These are phyloP conservation scores for Brachionus rubens DNA, from an alignment of 1,140 invertebrate species.

Conservation along the genomic window DNA sequence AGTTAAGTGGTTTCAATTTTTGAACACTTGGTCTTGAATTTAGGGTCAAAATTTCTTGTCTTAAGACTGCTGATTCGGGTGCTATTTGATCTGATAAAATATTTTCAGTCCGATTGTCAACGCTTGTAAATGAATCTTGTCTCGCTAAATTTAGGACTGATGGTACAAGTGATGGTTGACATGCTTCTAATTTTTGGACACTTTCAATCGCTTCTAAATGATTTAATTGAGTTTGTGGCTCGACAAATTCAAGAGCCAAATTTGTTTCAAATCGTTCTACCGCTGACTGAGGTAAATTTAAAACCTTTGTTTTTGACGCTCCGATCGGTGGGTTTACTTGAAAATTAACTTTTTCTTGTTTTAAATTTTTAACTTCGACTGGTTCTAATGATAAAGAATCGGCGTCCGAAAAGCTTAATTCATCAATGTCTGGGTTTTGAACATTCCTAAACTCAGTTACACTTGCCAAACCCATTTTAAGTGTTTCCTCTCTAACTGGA, in stretches of 20 bases:
- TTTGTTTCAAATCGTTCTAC: not conserved
- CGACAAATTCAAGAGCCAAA: not conserved
- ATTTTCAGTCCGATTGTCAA: not conserved
- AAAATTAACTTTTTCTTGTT: not conserved
- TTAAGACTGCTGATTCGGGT: not conserved
- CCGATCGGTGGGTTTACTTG: not conserved
- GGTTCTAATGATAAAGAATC: not conserved
- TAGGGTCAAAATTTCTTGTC: not conserved
- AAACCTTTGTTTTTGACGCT: not conserved
- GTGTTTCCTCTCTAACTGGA: not conserved
- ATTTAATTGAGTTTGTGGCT: not conserved
- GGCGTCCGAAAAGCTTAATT: not conserved
- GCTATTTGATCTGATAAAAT: not conserved
- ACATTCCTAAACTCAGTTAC: slow-evolving; percentile 15
- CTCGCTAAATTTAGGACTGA: not conserved
- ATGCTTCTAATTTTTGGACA: slow-evolving; percentile 10
- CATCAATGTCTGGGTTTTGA: not conserved
- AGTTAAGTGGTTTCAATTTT: not conserved
- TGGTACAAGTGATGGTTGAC: not conserved
- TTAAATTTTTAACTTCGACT: not conserved
- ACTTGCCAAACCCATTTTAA: not conserved
- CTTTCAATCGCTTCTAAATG: not conserved
- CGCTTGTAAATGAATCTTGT: not conserved
- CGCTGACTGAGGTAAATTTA: not conserved
- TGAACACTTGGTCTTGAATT: not conserved